Conservation (phyloP, 2,888 invertebrate genomes). For the Spilarctia lutea region DNA sequence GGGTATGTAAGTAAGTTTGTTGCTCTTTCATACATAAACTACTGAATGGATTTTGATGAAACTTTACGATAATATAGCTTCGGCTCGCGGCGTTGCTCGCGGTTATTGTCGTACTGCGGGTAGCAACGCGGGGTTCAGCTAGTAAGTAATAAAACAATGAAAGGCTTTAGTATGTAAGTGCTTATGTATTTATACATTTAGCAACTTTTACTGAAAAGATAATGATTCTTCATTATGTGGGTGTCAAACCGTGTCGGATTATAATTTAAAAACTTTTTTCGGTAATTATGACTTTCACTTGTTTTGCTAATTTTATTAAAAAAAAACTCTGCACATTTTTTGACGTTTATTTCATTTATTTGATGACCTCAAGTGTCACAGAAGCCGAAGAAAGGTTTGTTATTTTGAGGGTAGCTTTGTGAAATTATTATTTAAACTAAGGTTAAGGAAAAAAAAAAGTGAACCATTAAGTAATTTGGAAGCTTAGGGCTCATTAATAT, state of each 20-base stretch:
- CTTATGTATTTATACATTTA: not conserved
- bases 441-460: not conserved
- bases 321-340: not conserved
- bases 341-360: not conserved
- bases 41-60: too few species aligned
- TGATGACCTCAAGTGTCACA: not conserved
- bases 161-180: not conserved
- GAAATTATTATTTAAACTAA: too few species aligned
- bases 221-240: not conserved
- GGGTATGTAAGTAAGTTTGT: too few species aligned
- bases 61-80: too few species aligned
- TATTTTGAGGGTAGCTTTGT: not conserved
- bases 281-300: not conserved
- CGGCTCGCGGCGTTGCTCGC: too few species aligned
- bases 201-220: not conserved
- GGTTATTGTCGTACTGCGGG: too few species aligned
- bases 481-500: not conserved
- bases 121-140: too few species aligned
- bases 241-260: not conserved
- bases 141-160: not conserved
- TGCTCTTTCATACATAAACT: too few species aligned
- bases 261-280: not conserved
- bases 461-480: not conserved
- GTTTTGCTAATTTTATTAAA: not conserved
- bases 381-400: not conserved